phyloP scores from a whole-genome alignment of 1,140 invertebrate species.

The Sitobion miscanthi region DNA sequence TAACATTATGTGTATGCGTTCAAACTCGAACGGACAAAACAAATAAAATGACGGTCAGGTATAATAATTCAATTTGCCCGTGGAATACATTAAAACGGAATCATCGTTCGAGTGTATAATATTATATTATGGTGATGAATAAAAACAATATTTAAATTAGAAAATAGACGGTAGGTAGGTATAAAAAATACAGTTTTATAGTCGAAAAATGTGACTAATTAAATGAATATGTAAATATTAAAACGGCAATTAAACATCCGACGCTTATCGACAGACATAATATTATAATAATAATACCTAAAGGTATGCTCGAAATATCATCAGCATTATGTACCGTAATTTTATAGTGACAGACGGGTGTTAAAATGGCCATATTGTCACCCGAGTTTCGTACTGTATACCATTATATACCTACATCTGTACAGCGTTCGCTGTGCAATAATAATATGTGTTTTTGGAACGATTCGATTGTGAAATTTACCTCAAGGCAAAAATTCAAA shows the following conservation, averaged over 20 bases:
- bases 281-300: not conserved
- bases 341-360: not conserved
- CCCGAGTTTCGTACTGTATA: not conserved
- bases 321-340: not conserved
- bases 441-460: not conserved
- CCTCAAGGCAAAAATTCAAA: not conserved
- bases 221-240: not conserved
- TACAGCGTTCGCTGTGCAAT: not conserved
- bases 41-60: constrained; percentile 16
- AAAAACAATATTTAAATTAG: constrained; percentile 6
- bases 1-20: not conserved
- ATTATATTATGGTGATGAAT: not conserved
- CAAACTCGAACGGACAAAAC: constrained; percentile 20
- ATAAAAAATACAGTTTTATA: not conserved
- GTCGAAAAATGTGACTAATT: not conserved
- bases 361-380: not conserved
- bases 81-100: not conserved
- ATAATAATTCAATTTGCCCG: constrained; percentile 20
- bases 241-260: not conserved
- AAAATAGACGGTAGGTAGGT: not conserved
- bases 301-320: not conserved
- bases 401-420: not conserved
- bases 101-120: not conserved
- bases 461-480: not conserved
- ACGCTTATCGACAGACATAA: not conserved